A percentile compares a stretch with the other conserved stretches of the same genome.
These are phyloP conservation scores for Bombus superbus DNA, from an alignment of 1,140 invertebrate genomes.

Conservation along the genomic window DNA sequence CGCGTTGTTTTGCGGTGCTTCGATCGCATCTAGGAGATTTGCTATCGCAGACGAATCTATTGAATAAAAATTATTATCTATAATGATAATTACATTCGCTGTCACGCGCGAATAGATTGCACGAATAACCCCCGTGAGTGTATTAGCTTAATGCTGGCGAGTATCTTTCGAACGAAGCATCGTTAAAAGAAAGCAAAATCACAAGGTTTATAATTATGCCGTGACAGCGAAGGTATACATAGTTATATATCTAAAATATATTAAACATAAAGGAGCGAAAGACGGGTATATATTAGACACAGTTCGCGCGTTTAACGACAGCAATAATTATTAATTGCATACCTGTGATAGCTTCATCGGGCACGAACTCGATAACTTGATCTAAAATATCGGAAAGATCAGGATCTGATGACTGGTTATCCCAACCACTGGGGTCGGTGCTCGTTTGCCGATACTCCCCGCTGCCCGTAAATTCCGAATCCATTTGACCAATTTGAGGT, in stretches of 20 bases:
- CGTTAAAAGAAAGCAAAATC: slow-evolving; percentile 5
- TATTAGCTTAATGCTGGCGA: neutral
- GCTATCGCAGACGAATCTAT: slow-evolving; percentile 77
- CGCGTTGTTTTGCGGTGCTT: slow-evolving; percentile 80
- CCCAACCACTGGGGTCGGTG: slow-evolving; percentile 76
- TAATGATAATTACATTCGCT: slow-evolving; percentile 51
- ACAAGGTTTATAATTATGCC: slow-evolving; percentile 2
- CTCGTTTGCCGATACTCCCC: slow-evolving; percentile 75
- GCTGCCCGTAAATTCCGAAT: slow-evolving; percentile 77
- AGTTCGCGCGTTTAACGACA: neutral
- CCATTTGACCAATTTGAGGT: slow-evolving; percentile 79
- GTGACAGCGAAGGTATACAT: slow-evolving; percentile 34
- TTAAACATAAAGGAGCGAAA: neutral
- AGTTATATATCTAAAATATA: neutral
- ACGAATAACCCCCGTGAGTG: neutral
- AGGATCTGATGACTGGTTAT: slow-evolving; percentile 86
- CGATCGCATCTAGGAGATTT: slow-evolving; percentile 82
- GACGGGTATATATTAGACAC: neutral
- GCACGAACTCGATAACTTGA: slow-evolving; percentile 91
- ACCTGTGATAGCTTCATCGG: slow-evolving; percentile 84
- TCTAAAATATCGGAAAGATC: slow-evolving; percentile 91
- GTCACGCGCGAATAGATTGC: neutral
- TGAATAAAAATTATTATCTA: slow-evolving; percentile 51
- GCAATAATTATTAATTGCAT: slow-evolving; percentile 74
- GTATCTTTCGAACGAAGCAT: neutral